Evolutionary conservation across 2,888 invertebrate species (phyloP).

Genomic region (Drosophila eohydei): DNA sequence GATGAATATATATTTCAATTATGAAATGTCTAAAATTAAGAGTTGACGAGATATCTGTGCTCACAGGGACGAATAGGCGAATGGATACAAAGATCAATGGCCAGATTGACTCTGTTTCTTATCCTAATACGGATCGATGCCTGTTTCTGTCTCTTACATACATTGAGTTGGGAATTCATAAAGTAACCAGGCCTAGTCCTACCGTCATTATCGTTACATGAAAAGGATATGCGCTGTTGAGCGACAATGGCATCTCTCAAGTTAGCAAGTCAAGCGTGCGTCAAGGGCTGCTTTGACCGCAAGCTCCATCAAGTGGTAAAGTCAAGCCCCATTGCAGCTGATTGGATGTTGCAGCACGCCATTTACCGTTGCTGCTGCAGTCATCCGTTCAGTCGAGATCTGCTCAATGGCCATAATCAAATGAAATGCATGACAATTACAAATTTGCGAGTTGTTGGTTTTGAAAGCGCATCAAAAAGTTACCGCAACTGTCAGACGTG

Average conservation of each 20-base stretch:
- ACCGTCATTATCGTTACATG: not conserved
- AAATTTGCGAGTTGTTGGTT: conserved; percentile 54
- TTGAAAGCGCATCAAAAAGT: conserved; percentile 78
- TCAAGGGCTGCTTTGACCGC: conserved; percentile 30
- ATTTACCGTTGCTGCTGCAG: conserved; percentile 14
- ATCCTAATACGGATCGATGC: no score
- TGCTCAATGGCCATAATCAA: conserved; percentile 24
- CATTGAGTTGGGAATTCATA: not conserved
- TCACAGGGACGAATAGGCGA: no score
- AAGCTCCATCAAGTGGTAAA: conserved; percentile 1
- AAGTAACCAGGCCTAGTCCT: not conserved
- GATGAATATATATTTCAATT: not conserved
- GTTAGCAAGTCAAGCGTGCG: not conserved
- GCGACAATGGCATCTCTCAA: not conserved
- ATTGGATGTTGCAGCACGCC: conserved; percentile 9
- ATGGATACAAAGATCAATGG: no score
- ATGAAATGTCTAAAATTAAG: not conserved
- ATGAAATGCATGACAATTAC: conserved; percentile 42
- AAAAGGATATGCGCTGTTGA: not conserved
- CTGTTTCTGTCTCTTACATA: not conserved
- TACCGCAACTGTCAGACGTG: conserved; percentile 73
- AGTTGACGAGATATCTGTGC: not conserved
- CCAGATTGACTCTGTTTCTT: no score
- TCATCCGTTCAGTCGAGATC: not conserved
- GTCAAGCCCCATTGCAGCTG: conserved; percentile 1